phyloP scores from a whole-genome alignment of 2,888 invertebrate species.

The Mellilla xanthometata region DNA sequence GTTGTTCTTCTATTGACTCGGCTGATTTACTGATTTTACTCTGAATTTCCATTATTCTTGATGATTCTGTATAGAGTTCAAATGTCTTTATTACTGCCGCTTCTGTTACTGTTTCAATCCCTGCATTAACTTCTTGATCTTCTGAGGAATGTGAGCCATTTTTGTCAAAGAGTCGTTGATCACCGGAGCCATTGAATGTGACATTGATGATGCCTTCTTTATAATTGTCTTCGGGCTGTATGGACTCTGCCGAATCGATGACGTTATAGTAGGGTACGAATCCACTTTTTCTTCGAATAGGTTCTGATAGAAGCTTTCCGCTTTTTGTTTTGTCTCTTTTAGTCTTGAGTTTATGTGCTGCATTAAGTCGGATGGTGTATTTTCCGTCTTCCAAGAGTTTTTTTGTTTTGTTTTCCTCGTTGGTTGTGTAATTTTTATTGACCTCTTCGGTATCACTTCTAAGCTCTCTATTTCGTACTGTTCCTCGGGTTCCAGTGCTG shows the following conservation, averaged over 20 bases:
- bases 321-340: conserved; percentile 65
- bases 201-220: conserved; percentile 58
- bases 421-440: conserved; percentile 16
- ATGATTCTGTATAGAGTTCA: background rate
- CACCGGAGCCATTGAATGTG: conserved; percentile 60
- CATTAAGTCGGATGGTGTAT: conserved; percentile 32
- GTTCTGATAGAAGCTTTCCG: conserved; percentile 62
- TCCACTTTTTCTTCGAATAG: conserved; percentile 66
- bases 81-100: background rate
- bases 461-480: conserved; percentile 41
- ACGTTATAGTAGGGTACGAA: conserved; percentile 48
- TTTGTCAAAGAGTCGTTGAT: conserved; percentile 68
- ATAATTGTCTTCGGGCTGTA: conserved; percentile 55
- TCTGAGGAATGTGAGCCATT: conserved; percentile 65
- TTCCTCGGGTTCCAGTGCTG: conserved; percentile 52
- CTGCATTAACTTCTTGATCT: conserved; percentile 65
- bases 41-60: background rate
- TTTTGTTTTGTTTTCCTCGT: conserved; percentile 18
- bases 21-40: background rate
- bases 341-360: conserved; percentile 33
- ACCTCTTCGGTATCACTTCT: conserved; percentile 43
- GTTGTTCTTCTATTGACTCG: background rate
- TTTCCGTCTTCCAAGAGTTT: conserved; percentile 40
- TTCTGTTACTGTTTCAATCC: conserved; percentile 58
- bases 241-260: conserved; percentile 45